Percentiles rank a stretch among this genome's conserved stretches.
phyloP scores from a whole-genome alignment of 2,113 vertebrate species.

The Chinchilla lanigera region DNA sequence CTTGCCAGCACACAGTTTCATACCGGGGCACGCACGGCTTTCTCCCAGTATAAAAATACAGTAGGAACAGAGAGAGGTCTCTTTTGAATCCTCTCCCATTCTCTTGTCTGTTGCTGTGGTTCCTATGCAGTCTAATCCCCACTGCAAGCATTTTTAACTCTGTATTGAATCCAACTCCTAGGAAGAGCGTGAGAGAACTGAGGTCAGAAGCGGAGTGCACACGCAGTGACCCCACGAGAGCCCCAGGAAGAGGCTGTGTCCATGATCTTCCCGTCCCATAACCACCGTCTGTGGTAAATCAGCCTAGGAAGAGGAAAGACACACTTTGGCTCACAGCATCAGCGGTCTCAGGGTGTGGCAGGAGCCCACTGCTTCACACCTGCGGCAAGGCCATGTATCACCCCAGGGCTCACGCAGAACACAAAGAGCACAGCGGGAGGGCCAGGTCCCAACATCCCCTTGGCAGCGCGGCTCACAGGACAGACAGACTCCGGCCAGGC shows the following conservation, averaged over 20 bases:
- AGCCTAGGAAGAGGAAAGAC: too few relatives aligned
- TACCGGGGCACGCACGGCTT: background rate
- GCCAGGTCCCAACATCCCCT: too few relatives aligned
- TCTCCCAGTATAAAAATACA: background rate
- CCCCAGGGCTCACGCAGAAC: background rate
- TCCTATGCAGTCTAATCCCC: background rate
- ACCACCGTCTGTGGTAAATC: background rate
- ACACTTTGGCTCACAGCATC: background rate
- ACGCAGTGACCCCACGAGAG: background rate
- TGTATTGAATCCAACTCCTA: background rate
- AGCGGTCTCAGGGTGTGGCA: background rate
- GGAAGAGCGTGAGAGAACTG: background rate
- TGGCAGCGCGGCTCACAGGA: background rate
- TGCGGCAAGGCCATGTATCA: too few relatives aligned
- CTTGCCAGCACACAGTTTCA: background rate
- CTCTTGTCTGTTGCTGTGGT: background rate
- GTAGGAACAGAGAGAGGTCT: background rate
- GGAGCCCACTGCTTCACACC: background rate
- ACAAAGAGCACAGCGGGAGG: background rate
- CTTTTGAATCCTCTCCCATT: background rate
- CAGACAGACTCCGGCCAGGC: background rate
- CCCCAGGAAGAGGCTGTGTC: background rate
- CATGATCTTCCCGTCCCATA: background rate
- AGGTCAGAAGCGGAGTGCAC: background rate
- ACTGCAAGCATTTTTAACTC: conserved; percentile 6